Evolutionary conservation across 1,140 invertebrate species (phyloP).

Genomic region (Probaryconus sp.): DNA sequence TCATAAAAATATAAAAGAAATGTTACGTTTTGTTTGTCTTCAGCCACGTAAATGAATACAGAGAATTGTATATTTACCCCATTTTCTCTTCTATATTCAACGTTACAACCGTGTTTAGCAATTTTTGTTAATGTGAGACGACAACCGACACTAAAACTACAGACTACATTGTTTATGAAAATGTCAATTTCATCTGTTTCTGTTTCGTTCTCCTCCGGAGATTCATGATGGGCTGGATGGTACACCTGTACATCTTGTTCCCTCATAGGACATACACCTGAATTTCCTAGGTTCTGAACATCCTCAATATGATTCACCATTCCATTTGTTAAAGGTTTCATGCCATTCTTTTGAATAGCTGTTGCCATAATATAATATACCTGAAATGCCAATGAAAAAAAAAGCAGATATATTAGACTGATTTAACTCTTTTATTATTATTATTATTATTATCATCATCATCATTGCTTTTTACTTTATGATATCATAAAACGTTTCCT

Average conservation of each 20-base stretch:
- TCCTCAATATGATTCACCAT: conserved; percentile 77
- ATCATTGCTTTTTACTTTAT: too few relatives aligned
- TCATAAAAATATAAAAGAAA: too few relatives aligned
- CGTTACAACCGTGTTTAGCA: conserved; percentile 94
- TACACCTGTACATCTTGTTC: conserved; percentile 68
- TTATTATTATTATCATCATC: too few relatives aligned
- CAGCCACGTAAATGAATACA: too few relatives aligned
- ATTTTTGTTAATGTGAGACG: conserved; percentile 98
- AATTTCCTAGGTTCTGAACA: conserved; percentile 75
- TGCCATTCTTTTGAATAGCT: conserved; percentile 85
- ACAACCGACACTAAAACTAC: conserved; percentile 97
- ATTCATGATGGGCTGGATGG: conserved; percentile 37
- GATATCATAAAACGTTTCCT: too few relatives aligned
- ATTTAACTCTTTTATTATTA: too few relatives aligned
- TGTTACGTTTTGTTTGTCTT: too few relatives aligned
- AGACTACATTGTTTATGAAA: conserved; percentile 99
- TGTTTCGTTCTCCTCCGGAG: conserved; percentile 62
- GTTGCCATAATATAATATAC: conserved; percentile 82
- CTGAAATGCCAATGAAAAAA: conserved; percentile 49
- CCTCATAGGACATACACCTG: conserved; percentile 63
- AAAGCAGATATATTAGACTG: too few relatives aligned
- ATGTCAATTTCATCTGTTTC: conserved; percentile 86
- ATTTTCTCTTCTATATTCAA: conserved; percentile 96
- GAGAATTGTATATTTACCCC: too few relatives aligned
- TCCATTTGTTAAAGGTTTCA: conserved; percentile 82